These are phyloP conservation scores for Electrophaes corylata DNA, from an alignment of 2,888 invertebrate species.

Conservation along the genomic window DNA sequence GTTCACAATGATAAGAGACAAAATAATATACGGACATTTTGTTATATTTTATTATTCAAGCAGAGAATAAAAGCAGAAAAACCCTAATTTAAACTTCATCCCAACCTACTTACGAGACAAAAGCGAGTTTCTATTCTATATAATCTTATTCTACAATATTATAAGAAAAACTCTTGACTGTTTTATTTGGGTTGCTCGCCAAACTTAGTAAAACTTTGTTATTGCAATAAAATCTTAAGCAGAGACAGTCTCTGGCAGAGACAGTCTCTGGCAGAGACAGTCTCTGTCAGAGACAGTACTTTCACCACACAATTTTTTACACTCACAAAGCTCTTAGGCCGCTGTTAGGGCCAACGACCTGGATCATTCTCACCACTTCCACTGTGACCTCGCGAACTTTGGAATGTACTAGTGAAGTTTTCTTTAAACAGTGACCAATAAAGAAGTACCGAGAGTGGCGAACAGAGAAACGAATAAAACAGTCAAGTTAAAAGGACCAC, in stretches of 20 bases:
- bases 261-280: too few relatives aligned
- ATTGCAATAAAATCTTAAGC: constrained; percentile 1
- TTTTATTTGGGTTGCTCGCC: constrained; percentile 10
- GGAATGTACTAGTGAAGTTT: too few relatives aligned
- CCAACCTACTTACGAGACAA: constrained; percentile 52
- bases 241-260: too few relatives aligned
- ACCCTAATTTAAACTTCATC: constrained; percentile 37
- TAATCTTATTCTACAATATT: constrained; percentile 30
- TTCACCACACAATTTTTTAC: too few relatives aligned
- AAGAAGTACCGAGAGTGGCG: background rate
- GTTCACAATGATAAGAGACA: constrained; percentile 32
- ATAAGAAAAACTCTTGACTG: constrained; percentile 31
- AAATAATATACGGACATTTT: constrained; percentile 68
- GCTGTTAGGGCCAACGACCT: too few relatives aligned
- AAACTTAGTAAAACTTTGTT: constrained; percentile 13
- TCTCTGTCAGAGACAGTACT: too few relatives aligned
- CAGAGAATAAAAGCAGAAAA: constrained; percentile 54
- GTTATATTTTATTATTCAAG: constrained; percentile 61
- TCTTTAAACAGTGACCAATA: background rate
- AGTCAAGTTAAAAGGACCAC: constrained; percentile 48
- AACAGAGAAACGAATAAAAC: constrained; percentile 34
- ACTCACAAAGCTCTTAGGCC: too few relatives aligned
- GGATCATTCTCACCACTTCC: too few relatives aligned
- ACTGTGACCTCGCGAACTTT: too few relatives aligned
- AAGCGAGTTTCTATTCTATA: constrained; percentile 61